Percentiles rank a stretch among this genome's conserved stretches.
Conservation (phyloP, 2,888 invertebrate species). For the Loripinus fragilis region DNA sequence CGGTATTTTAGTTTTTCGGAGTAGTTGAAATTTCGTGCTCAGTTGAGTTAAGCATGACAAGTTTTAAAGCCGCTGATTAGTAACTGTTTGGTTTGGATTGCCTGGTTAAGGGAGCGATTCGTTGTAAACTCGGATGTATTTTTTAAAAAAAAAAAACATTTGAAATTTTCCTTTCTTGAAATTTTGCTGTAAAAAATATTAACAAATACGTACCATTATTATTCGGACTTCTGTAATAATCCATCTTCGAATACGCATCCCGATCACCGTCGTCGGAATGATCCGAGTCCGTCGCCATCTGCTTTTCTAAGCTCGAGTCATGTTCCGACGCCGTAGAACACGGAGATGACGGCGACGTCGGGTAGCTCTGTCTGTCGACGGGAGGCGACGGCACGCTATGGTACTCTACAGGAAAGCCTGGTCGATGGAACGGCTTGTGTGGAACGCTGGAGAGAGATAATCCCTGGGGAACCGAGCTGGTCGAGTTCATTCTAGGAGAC, state of each 20-base stretch:
- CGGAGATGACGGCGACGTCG: constrained; percentile 56
- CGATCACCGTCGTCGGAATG: constrained; percentile 54
- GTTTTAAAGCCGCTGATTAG: no score
- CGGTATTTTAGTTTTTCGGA: no score
- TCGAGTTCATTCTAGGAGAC: constrained; percentile 34
- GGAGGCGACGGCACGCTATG: constrained; percentile 41
- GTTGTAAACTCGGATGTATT: no score
- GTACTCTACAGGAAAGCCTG: constrained; percentile 56
- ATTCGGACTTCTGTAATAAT: constrained; percentile 53
- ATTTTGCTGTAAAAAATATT: no score
- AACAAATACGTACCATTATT: constrained; percentile 1
- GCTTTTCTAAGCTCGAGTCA: constrained; percentile 55
- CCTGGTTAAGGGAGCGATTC: no score
- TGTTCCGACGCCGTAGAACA: constrained; percentile 57
- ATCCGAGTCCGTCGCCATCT: constrained; percentile 53
- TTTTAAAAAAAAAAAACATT: no score
- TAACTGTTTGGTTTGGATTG: no score
- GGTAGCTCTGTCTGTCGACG: constrained; percentile 44
- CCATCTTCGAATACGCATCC: constrained; percentile 24
- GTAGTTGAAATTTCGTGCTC: no score
- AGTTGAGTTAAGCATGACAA: no score
- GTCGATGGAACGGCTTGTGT: constrained; percentile 58
- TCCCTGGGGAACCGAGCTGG: constrained; percentile 30
- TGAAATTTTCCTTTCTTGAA: no score
- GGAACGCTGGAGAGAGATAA: constrained; percentile 35